Evolutionary conservation across 2,113 vertebrate genomes (phyloP), one percentile per base, ranked within the genome.

Genomic region (Ibidorhyncha struthersii): DNA sequence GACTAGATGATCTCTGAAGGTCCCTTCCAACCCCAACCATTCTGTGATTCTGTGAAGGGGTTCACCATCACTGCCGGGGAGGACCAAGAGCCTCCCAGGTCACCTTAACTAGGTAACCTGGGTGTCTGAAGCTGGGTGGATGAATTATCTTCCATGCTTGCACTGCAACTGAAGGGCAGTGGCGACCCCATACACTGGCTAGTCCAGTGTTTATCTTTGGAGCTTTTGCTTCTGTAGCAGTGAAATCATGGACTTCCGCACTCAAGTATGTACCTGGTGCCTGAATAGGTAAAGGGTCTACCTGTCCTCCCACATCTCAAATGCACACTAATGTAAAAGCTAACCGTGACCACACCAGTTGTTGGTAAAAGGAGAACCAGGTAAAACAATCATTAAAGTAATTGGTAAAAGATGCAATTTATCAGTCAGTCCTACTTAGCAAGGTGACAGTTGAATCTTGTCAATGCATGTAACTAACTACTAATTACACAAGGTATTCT

Each of bases 221-320:
- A 84, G 25, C 21, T 29, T 36, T 8, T 65, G 29, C 30, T 65
- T 41, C 47, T 43, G 19, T 29, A 72, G 30, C 72, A 66, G 7
- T 22, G 23, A 55, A 63, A 45, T 56, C 19, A 29, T 1, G 3
- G 8, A 27, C 25, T 78, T 56, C 16, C 58, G 2, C 0, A 1
- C 73, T 83, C 66, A 23, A 8, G 20, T 27, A 16, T 5, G 1
- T 50, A 29, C 18, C 43, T 22, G n/a, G 63, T 38, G 53, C 30
- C 14, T 30, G 47, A 65, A 52, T 0, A 52, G 25, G 17, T 8
- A 11, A 3, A 55, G 52, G 52, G 34, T 38, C 16, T 47, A 1
- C 69, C 45, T 89, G 9, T 59, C 38, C 34, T 80, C 22, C 22
- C 34, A 13, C 12, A 29, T 43, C 30, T 74, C 49, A 74, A 21